Percentiles rank a stretch among this genome's conserved stretches.
Evolutionary conservation across 2,888 invertebrate genomes (phyloP).

Genomic region (Embidobia sp.): DNA sequence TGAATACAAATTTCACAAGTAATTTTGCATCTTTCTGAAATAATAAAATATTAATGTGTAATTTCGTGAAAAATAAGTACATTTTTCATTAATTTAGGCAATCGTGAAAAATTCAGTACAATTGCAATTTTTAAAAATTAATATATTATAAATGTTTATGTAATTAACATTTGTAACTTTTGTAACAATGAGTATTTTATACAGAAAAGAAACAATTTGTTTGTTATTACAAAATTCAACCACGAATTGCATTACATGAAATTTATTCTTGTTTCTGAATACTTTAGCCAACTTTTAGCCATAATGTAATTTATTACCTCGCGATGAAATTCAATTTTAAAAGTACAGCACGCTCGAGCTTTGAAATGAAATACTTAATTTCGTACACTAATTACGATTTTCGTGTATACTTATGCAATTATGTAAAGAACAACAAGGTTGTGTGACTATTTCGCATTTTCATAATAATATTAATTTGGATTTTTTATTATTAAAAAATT

Average conservation of each 20-base stretch:
- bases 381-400: conserved; percentile 43
- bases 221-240: conserved; percentile 39
- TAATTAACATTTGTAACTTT: background rate
- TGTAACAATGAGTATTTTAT: conserved; percentile 8
- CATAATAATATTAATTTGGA: conserved; percentile 1
- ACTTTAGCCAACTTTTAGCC: conserved; percentile 49
- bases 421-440: conserved; percentile 24
- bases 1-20: too few species aligned
- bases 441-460: conserved; percentile 12
- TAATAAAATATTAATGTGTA: too few species aligned
- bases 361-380: conserved; percentile 52
- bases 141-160: conserved; percentile 3
- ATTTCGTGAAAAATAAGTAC: too few species aligned
- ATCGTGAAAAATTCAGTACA: conserved; percentile 1
- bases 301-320: conserved; percentile 55
- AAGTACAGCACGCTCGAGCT: conserved; percentile 34
- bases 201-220: conserved; percentile 34
- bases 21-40: too few species aligned
- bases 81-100: too few species aligned
- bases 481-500: background rate
- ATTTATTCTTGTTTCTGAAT: conserved; percentile 49
- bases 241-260: conserved; percentile 44
- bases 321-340: conserved; percentile 58
- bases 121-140: background rate
- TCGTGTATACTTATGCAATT: conserved; percentile 22